These are phyloP conservation scores for Phyllostomus hastatus DNA, from an alignment of 2,113 vertebrate genomes.

Conservation along the genomic window DNA sequence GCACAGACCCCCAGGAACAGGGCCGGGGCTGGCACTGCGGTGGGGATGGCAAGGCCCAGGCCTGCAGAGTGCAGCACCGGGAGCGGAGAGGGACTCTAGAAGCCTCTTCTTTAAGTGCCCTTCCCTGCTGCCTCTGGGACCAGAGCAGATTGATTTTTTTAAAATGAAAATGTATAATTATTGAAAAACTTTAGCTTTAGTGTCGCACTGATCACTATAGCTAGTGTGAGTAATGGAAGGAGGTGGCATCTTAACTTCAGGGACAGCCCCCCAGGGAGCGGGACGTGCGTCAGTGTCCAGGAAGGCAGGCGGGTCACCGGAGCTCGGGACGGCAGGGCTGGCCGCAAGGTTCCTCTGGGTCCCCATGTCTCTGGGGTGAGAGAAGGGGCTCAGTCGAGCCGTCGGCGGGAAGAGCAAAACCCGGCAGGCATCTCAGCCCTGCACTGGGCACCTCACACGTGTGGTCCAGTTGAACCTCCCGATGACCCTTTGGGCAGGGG, in stretches of 20 bases:
- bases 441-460: not conserved
- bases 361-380: not conserved
- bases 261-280: accelerated
- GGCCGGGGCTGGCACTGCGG: not conserved
- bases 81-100: not conserved
- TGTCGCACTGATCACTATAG: accelerated
- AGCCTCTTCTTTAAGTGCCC: not conserved
- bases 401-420: not conserved
- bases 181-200: not conserved
- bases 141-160: slow-evolving; percentile 3
- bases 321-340: not conserved
- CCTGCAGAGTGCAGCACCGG: not conserved
- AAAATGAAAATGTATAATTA: not conserved
- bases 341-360: not conserved
- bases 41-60: too few species aligned
- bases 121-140: not conserved
- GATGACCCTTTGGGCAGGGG: not conserved
- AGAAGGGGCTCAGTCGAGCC: not conserved
- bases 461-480: too few species aligned
- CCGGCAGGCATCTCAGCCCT: not conserved
- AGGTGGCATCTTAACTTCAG: not conserved
- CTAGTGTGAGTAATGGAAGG: not conserved
- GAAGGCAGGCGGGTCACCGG: accelerated
- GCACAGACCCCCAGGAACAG: not conserved
- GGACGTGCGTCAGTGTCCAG: too few species aligned